Percentiles rank a stretch among this genome's conserved stretches.
Conservation (phyloP, 2,113 vertebrate genomes). For the Potamarius usumacintae region DNA sequence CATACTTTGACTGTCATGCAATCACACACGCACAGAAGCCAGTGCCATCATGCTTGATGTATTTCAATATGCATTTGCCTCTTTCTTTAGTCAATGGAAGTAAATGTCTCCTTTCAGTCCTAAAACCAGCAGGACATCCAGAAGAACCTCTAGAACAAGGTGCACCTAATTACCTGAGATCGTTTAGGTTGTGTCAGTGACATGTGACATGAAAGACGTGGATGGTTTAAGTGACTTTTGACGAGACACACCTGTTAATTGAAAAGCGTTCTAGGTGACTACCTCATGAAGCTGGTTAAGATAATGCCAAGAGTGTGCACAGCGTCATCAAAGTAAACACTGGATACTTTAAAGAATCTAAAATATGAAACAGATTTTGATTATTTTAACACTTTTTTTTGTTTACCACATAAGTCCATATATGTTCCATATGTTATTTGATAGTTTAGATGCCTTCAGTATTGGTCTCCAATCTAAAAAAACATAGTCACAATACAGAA, state of each 20-base stretch:
- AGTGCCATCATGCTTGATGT: not conserved
- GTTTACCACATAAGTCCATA: no score
- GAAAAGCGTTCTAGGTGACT: no score
- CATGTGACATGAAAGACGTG: not conserved
- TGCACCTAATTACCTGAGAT: not conserved
- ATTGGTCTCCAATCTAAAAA: no score
- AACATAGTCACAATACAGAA: not conserved
- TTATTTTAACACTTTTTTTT: no score
- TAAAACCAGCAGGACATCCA: conserved; percentile 45
- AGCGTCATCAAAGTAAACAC: no score
- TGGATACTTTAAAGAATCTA: no score
- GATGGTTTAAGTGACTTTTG: not conserved
- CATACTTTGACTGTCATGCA: not conserved
- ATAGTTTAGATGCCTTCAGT: no score
- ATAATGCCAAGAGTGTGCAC: no score
- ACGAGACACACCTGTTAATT: no score
- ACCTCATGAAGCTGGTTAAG: no score
- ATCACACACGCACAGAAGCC: not conserved
- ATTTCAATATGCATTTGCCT: not conserved
- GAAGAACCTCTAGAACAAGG: conserved; percentile 43
- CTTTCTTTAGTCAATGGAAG: conserved; percentile 53
- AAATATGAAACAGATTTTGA: no score
- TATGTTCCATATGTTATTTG: no score
- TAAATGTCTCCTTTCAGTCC: conserved; percentile 45
- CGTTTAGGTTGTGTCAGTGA: not conserved